Evolutionary conservation across 2,797 vertebrate genomes (phyloP).

Genomic region (Pelobates cultripes): DNA sequence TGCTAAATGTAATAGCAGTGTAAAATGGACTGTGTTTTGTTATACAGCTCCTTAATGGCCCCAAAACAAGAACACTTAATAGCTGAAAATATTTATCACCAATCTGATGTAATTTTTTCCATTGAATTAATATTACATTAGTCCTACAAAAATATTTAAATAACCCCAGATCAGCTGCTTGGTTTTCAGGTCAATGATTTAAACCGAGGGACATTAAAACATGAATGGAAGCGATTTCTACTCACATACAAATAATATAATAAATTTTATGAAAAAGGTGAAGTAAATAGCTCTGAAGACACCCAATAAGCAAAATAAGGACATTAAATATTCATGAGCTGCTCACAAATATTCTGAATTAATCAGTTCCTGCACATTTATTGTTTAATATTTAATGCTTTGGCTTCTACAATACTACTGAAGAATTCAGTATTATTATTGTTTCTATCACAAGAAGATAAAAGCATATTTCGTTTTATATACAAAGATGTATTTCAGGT

Average conservation of each 20-base stretch:
- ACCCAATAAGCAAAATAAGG: constrained; percentile 70
- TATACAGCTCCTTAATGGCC: too few species aligned
- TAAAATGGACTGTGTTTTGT: too few species aligned
- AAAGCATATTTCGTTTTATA: constrained; percentile 6
- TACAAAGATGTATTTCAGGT: constrained; percentile 29
- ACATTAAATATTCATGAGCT: constrained; percentile 75
- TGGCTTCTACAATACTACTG: constrained; percentile 63
- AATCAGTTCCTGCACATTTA: constrained; percentile 75
- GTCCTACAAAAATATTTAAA: neutral
- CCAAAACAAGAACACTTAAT: too few species aligned
- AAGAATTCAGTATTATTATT: constrained; percentile 68
- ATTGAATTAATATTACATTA: neutral
- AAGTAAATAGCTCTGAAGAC: constrained; percentile 66
- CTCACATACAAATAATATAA: constrained; percentile 23
- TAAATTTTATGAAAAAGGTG: constrained; percentile 47
- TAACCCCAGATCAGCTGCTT: neutral
- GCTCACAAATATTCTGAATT: constrained; percentile 76
- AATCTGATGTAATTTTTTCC: too few species aligned
- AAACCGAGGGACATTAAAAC: neutral
- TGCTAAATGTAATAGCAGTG: too few species aligned
- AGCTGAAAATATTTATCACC: too few species aligned
- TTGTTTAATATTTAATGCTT: constrained; percentile 80
- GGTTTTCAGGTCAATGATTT: neutral
- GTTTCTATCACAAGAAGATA: constrained; percentile 29
- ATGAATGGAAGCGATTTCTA: constrained; percentile 22